Percentiles rank a stretch among this genome's conserved stretches.
Evolutionary conservation across 2,888 invertebrate genomes (phyloP).

Genomic region (Ophioninae sp.): DNA sequence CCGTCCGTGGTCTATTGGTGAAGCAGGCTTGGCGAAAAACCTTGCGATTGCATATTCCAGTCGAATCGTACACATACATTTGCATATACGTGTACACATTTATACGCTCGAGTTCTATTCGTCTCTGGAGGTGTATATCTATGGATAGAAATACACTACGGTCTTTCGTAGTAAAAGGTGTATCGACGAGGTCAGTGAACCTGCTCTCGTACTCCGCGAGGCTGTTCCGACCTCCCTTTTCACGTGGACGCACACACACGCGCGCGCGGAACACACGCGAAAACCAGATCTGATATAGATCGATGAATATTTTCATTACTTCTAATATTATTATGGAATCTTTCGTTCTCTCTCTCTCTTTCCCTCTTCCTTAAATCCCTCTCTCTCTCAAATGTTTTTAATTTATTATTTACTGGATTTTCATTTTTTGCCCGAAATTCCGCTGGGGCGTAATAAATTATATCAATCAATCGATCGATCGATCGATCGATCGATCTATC

Average conservation of each 20-base stretch:
- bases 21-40: background rate
- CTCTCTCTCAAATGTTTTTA: no score
- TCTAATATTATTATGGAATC: no score
- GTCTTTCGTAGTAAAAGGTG: constrained; percentile 64
- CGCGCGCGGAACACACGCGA: background rate
- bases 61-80: background rate
- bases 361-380: no score
- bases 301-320: no score
- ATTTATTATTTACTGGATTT: no score
- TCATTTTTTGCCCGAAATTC: no score
- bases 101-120: background rate
- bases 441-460: no score
- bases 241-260: background rate
- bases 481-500: no score
- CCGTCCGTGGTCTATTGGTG: background rate
- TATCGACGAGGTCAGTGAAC: constrained; percentile 66
- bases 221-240: constrained; percentile 30
- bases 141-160: constrained; percentile 26
- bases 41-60: constrained; percentile 18
- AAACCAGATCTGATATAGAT: no score
- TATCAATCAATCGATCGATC: no score
- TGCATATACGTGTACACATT: background rate
- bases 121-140: constrained; percentile 14
- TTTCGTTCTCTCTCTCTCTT: no score
- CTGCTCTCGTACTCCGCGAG: constrained; percentile 40